Base-by-base conservation (phyloP, 1,140 invertebrate species). In the Apolygus lucorum region DNA sequence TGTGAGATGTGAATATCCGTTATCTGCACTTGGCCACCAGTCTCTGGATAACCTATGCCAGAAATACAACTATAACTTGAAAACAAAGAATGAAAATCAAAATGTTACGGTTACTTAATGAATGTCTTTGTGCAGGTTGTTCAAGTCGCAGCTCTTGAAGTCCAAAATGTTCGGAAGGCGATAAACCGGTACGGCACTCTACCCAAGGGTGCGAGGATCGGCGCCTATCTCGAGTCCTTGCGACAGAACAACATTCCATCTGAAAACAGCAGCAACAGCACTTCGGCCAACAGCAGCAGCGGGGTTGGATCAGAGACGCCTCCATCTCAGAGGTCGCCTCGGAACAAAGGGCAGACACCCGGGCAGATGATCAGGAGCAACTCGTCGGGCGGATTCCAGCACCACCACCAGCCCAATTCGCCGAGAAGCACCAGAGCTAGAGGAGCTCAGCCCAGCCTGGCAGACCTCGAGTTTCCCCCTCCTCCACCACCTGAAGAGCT, bases 161-260 rank as follows among this genome's bases (percentile, higher is more conserved):
- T 96, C 72, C 92, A 96, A 80, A 98, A 98, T 83, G 94, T 98
- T 67, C 92, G 95, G 76, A 87, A 93, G 73, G 94, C 94, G 2
- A 96, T 97, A 68, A 96, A 94, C 80, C 86, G 93, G n/a, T 98
- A 97, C 78, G 96, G 96, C 2, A 98, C 96, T 13, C 77, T 95
- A 70, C 96, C 96, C 0, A 99, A 98, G 81, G 93, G 92, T 63
- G 92, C 93, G 14, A 84, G 95, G 29, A 98, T 98, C 73, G 95
- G 95, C 13, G 95, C 95, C 0, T 99, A 95, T 79, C 80, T 99
- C 17, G 95, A 97, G 76, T 97, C 94, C 0, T 79, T 98, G 70
- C 84, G 91, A 34, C 89, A 91, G 74, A 90, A 66, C 28, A 28
- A 66, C 42, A 28, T 62, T 2, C 52, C 67, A 21, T 49, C 68